phyloP scores from a whole-genome alignment of 2,888 invertebrate species.

The Stenchaetothrips biformis region DNA sequence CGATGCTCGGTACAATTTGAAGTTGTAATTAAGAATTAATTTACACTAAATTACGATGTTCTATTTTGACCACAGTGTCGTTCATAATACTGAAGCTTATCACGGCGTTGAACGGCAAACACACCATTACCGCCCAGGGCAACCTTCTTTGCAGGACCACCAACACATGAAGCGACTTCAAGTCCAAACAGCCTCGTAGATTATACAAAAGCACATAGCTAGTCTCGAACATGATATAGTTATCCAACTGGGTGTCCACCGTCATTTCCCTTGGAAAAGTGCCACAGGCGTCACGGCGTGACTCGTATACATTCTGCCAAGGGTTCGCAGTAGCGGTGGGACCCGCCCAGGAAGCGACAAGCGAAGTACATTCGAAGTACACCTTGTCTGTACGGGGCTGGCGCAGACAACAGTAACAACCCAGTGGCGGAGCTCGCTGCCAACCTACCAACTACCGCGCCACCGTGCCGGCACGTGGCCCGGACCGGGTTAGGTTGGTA shows the following conservation, averaged over 20 bases:
- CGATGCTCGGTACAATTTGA: constrained; percentile 9
- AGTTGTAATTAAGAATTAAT: not conserved
- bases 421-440: not conserved
- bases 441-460: not conserved
- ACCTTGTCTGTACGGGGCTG: not conserved
- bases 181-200: not conserved
- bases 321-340: not conserved
- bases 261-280: not conserved
- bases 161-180: not conserved
- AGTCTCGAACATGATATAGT: constrained; percentile 16
- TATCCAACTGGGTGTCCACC: not conserved
- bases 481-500: not conserved
- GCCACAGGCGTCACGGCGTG: too few relatives aligned
- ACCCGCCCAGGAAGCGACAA: constrained; percentile 4
- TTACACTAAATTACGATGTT: constrained; percentile 1
- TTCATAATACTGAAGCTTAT: constrained; percentile 21
- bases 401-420: constrained; percentile 21
- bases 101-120: constrained; percentile 4
- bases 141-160: not conserved
- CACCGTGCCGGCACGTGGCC: not conserved
- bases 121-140: not conserved
- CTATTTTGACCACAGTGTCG: constrained; percentile 12
- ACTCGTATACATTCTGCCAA: too few relatives aligned
- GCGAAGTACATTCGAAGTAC: not conserved
- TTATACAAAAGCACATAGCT: constrained; percentile 16